These are phyloP conservation scores for Temnothorax curvispinosus DNA, from an alignment of 1,140 invertebrate genomes.

Conservation along the genomic window DNA sequence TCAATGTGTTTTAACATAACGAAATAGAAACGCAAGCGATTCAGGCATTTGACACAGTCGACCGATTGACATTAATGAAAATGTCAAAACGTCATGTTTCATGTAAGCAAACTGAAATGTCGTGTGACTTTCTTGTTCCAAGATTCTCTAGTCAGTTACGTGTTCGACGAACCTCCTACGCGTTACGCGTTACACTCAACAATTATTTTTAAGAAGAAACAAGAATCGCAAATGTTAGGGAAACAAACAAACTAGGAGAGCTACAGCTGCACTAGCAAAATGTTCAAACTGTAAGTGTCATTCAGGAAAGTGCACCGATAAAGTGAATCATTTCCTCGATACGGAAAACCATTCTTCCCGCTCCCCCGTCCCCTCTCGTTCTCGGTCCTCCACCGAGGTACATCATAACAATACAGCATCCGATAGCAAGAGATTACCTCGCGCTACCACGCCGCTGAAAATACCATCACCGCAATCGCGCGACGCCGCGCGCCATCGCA, in stretches of 20 bases:
- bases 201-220: neutral
- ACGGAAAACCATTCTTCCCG: slow-evolving; percentile 5
- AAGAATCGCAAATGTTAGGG: slow-evolving; percentile 11
- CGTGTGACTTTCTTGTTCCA: slow-evolving; percentile 9
- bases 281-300: slow-evolving; percentile 16
- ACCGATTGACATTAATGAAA: slow-evolving; percentile 36
- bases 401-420: slow-evolving; percentile 48
- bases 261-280: neutral
- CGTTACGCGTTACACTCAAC: neutral
- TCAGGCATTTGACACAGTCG: neutral
- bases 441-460: neutral
- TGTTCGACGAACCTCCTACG: neutral
- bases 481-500: neutral
- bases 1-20: slow-evolving; percentile 12
- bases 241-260: neutral
- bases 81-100: slow-evolving; percentile 11
- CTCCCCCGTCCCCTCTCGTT: neutral
- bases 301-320: neutral
- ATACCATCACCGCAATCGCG: slow-evolving; percentile 12
- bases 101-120: slow-evolving; percentile 31
- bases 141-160: neutral
- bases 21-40: neutral
- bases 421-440: slow-evolving; percentile 36
- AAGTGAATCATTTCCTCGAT: slow-evolving; percentile 41
- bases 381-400: neutral